A percentile compares a stretch with the other conserved stretches of the same genome.
These are phyloP conservation scores for Troilus luridus DNA, from an alignment of 2,888 invertebrate species.

Conservation along the genomic window DNA sequence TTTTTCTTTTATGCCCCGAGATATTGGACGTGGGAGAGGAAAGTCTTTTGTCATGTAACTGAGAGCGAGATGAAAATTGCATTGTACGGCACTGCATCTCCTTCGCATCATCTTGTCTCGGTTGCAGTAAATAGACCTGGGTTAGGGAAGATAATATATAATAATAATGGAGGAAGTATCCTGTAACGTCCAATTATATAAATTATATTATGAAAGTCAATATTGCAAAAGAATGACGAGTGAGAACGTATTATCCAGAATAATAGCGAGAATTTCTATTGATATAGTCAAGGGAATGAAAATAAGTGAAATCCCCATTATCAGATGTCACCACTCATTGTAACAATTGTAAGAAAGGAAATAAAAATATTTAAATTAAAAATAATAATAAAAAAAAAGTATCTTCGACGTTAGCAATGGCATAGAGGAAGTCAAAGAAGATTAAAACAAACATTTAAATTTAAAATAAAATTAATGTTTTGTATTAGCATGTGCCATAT, in stretches of 20 bases:
- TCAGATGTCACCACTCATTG: too few species aligned
- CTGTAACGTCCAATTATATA: conserved; percentile 14
- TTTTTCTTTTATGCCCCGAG: background rate
- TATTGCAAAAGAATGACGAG: conserved; percentile 21
- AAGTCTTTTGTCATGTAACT: conserved; percentile 10
- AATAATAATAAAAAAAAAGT: too few species aligned
- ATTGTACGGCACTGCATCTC: conserved; percentile 5
- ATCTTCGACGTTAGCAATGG: too few species aligned
- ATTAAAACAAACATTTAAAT: too few species aligned
- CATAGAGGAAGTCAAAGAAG: too few species aligned
- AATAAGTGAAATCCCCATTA: too few species aligned
- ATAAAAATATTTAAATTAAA: too few species aligned
- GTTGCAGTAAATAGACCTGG: background rate
- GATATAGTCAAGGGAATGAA: too few species aligned
- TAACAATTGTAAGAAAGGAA: too few species aligned
- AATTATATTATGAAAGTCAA: background rate
- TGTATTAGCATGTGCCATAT: too few species aligned
- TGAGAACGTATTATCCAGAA: background rate
- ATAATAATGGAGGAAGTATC: background rate
- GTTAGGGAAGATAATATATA: conserved; percentile 13
- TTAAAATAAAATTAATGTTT: too few species aligned
- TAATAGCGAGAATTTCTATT: too few species aligned
- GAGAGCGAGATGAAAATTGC: background rate
- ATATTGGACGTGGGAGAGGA: conserved; percentile 4
- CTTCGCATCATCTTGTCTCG: background rate